A percentile compares a stretch with the other conserved stretches of the same genome.
phyloP scores from a whole-genome alignment of 2,888 invertebrate species.

The Eutolmus rufibarbis region DNA sequence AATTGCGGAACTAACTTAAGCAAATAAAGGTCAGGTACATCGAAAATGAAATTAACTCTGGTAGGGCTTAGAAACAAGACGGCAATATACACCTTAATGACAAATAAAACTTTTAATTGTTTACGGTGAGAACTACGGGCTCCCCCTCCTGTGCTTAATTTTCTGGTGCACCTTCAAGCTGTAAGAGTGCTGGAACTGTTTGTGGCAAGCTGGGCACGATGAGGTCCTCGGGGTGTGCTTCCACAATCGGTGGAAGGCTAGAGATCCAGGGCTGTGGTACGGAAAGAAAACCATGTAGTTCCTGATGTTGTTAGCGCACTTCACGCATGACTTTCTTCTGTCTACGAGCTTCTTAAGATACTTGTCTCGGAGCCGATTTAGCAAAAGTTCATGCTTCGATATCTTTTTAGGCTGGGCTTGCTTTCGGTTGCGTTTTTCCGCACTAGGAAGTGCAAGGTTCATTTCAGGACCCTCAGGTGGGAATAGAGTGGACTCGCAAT shows the following conservation, averaged over 20 bases:
- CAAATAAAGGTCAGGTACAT: conserved; percentile 38
- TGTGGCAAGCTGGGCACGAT: conserved; percentile 54
- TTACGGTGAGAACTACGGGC: not conserved
- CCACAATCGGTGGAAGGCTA: conserved; percentile 66
- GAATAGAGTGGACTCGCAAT: conserved; percentile 21
- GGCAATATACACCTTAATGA: conserved; percentile 1
- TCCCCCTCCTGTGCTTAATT: conserved; percentile 50
- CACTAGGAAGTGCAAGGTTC: conserved; percentile 41
- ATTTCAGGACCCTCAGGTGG: not conserved
- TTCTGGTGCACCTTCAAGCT: conserved; percentile 58
- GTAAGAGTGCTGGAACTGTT: conserved; percentile 55
- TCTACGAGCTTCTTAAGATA: conserved; percentile 60
- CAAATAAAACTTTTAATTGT: not conserved
- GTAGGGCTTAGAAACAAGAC: not conserved
- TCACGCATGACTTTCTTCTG: conserved; percentile 58
- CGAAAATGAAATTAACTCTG: conserved; percentile 12
- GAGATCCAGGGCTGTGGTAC: conserved; percentile 64
- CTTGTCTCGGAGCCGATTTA: conserved; percentile 61
- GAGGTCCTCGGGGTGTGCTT: conserved; percentile 57
- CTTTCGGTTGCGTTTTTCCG: conserved; percentile 57
- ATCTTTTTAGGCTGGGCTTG: conserved; percentile 64
- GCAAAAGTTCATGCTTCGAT: conserved; percentile 55
- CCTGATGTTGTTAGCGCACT: conserved; percentile 49
- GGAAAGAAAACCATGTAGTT: conserved; percentile 53
- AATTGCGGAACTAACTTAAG: conserved; percentile 17